phyloP scores from a whole-genome alignment of 1,140 invertebrate species.

The Diploscapter pachys region DNA sequence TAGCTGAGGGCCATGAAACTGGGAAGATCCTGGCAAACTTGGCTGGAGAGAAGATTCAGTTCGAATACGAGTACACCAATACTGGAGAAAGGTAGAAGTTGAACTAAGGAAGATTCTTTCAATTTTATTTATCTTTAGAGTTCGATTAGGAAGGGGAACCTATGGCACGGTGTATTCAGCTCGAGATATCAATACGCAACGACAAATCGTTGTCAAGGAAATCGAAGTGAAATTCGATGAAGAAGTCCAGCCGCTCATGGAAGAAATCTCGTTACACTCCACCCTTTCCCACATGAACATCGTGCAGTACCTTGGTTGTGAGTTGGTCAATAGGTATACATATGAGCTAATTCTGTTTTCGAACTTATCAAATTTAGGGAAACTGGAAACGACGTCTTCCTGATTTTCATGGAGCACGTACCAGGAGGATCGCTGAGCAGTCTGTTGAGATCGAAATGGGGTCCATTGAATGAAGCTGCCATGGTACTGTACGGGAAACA shows the following conservation, averaged over 20 bases:
- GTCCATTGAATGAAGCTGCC: slow-evolving; percentile 90
- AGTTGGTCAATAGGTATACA: slow-evolving; percentile 38
- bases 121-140: slow-evolving; percentile 41
- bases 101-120: too few species aligned
- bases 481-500: slow-evolving; percentile 96
- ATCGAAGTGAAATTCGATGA: slow-evolving; percentile 92
- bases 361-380: slow-evolving; percentile 58
- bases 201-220: slow-evolving; percentile 91
- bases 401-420: slow-evolving; percentile 99
- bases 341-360: not conserved
- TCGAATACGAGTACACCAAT: slow-evolving; percentile 93
- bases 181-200: slow-evolving; percentile 83
- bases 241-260: slow-evolving; percentile 94
- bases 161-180: slow-evolving; percentile 94
- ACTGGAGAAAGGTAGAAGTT: slow-evolving; percentile 69
- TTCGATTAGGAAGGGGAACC: slow-evolving; percentile 87
- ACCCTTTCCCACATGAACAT: slow-evolving; percentile 93
- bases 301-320: slow-evolving; percentile 90
- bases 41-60: slow-evolving; percentile 62
- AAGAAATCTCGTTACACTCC: slow-evolving; percentile 96
- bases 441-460: slow-evolving; percentile 81
- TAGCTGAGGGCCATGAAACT: slow-evolving; percentile 44
- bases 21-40: slow-evolving; percentile 45
- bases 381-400: slow-evolving; percentile 80
- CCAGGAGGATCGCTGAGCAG: slow-evolving; percentile 68